A percentile compares a stretch with the other conserved stretches of the same genome.
These are phyloP conservation scores for Manis javanica DNA, from an alignment of 2,797 vertebrate genomes.

Conservation along the genomic window DNA sequence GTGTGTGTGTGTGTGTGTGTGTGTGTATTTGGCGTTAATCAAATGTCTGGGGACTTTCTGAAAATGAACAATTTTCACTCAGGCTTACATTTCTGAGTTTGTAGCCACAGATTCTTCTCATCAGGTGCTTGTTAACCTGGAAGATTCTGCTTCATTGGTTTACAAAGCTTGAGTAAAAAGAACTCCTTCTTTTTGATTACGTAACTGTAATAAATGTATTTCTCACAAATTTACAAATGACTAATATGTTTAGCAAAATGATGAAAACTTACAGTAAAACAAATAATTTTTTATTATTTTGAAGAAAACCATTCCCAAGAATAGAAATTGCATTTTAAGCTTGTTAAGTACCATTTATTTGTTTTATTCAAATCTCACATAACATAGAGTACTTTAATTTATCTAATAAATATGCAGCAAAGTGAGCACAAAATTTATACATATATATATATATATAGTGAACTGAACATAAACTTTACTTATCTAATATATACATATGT, in stretches of 20 bases:
- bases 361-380: neutral
- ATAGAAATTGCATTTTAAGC: neutral
- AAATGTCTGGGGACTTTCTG: neutral
- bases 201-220: neutral
- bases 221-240: neutral
- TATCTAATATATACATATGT: neutral
- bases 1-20: neutral
- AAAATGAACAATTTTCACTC: constrained; percentile 25
- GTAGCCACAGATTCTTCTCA: constrained; percentile 21
- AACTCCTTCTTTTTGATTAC: neutral
- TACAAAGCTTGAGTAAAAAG: constrained; percentile 34
- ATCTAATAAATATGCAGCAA: neutral
- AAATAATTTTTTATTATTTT: constrained; percentile 1
- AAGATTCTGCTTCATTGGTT: neutral
- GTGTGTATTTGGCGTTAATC: neutral
- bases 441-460: too few relatives aligned
- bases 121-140: neutral
- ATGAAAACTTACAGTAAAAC: neutral
- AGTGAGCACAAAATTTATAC: neutral
- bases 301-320: neutral
- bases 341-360: neutral
- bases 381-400: neutral
- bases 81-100: constrained; percentile 23
- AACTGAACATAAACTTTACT: neutral
- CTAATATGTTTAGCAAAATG: neutral